Evolutionary conservation across 2,888 invertebrate genomes (phyloP).

Genomic region (Apamea crenata): DNA sequence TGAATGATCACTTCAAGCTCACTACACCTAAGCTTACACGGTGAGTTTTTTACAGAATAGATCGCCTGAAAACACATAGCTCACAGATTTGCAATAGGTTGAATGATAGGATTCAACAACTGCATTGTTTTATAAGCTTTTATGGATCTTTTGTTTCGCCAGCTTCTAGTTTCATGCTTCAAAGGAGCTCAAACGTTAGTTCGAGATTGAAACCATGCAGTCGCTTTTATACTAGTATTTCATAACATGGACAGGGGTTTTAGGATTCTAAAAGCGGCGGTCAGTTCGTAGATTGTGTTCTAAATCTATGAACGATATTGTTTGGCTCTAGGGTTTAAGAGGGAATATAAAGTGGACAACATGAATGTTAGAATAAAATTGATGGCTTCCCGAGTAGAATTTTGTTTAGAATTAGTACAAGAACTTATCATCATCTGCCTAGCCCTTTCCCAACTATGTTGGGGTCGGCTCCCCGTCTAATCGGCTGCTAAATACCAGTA

Average conservation of each 20-base stretch:
- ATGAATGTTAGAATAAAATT: not conserved
- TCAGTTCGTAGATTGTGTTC: constrained; percentile 2
- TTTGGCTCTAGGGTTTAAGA: not conserved
- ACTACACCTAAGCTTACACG: not conserved
- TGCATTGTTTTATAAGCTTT: constrained; percentile 7
- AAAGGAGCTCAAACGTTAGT: constrained; percentile 36
- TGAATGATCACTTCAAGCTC: not conserved
- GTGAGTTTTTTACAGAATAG: not conserved
- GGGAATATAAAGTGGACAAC: not conserved
- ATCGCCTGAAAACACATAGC: not conserved
- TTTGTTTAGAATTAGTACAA: not conserved
- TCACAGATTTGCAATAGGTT: not conserved
- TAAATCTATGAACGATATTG: not conserved
- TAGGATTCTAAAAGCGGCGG: constrained; percentile 8
- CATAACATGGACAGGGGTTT: constrained; percentile 28
- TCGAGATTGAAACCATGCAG: constrained; percentile 40
- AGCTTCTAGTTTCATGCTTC: constrained; percentile 35
- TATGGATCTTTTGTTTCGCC: constrained; percentile 16
- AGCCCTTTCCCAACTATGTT: too few relatives aligned
- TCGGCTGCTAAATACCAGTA: too few relatives aligned
- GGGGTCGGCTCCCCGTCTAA: too few relatives aligned
- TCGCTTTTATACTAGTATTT: constrained; percentile 14
- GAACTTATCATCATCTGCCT: not conserved
- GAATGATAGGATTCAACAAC: constrained; percentile 1
- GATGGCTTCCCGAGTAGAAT: not conserved